A percentile compares a stretch with the other conserved stretches of the same genome.
Conservation (phyloP, 2,888 invertebrate genomes). For the Acanthopleura granulata region DNA sequence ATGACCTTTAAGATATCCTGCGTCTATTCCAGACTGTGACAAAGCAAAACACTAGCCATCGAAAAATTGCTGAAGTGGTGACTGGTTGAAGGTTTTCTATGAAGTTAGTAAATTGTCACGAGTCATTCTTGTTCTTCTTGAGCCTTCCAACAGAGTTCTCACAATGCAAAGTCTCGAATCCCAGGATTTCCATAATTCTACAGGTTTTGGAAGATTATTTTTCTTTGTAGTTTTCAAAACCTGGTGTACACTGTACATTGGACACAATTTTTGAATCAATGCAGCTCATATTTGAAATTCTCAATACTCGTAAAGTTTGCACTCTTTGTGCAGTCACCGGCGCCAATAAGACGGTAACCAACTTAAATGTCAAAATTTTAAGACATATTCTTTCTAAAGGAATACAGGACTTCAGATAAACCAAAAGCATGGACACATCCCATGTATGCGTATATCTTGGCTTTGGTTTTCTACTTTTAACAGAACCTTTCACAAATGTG, state of each 20-base stretch:
- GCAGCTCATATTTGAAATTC: not conserved
- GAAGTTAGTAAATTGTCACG: not conserved
- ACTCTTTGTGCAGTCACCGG: not conserved
- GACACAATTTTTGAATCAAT: not conserved
- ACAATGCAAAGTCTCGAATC: not conserved
- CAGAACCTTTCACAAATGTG: not conserved
- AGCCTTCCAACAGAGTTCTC: not conserved
- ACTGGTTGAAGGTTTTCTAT: not conserved
- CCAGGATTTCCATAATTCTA: not conserved
- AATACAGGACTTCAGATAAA: no score
- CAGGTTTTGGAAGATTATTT: not conserved
- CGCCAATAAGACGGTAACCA: not conserved
- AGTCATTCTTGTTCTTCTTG: not conserved
- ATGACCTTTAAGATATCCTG: not conserved
- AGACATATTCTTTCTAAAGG: no score
- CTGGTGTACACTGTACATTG: not conserved
- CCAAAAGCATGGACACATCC: no score
- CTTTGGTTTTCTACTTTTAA: not conserved
- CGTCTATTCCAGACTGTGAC: not conserved
- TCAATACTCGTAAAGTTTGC: not conserved
- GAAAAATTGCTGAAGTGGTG: not conserved
- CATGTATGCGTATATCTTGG: not conserved
- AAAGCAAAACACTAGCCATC: conserved; percentile 18
- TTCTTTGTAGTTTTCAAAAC: not conserved
- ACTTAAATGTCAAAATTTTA: not conserved